Base-by-base conservation (phyloP, 1,140 invertebrate genomes). In the Lamellibrachia luymesi region DNA sequence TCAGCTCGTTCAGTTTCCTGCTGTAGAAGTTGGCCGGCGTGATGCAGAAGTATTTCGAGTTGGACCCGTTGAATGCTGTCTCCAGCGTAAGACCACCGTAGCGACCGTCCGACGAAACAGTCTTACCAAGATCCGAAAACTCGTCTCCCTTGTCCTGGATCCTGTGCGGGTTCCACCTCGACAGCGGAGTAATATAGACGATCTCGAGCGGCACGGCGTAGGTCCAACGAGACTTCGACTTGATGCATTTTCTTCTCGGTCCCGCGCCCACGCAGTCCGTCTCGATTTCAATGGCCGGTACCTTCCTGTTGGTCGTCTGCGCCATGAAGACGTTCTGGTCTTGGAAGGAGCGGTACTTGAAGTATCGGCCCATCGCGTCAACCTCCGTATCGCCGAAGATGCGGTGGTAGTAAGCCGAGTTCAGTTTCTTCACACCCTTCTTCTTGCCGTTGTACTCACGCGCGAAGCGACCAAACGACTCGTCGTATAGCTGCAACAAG, bases 301-400 rank as follows among this genome's bases (percentile, higher is more conserved):
- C 93, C 13, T 93, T 92, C n/a, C 94, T 92, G 80, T 94, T 94
- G 1, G 94, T 95, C 0, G 95, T 95, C 52, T 94, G 93, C 0
- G 95, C 95, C 56, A 94, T 93, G 80, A 94, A 95, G 25, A 95
- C 64, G 91, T 94, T 94, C 2, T 64, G 52, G 92, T 95, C 95
- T 1, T 94, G 93, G 93, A 94, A 95, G 22, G 95, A 95, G 50
- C 92, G 4, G 10, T 92, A 91, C 8, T 92, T 25, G 27, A 92
- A 80, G 64, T 22, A 80, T 0, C 13, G 64, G 8, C 64, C 64
- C 64, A 80, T 80, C 64, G 64, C 64, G 64, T 80, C 64, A 22
- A 80, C 13, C 0, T 8, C 13, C 64, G 64, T 80, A 22, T 80
- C 64, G 13, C 64, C 25, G 64, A 22, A 80, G 7, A 80, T 80